These are phyloP conservation scores for Troilus luridus DNA, from an alignment of 2,888 invertebrate species.

Conservation along the genomic window DNA sequence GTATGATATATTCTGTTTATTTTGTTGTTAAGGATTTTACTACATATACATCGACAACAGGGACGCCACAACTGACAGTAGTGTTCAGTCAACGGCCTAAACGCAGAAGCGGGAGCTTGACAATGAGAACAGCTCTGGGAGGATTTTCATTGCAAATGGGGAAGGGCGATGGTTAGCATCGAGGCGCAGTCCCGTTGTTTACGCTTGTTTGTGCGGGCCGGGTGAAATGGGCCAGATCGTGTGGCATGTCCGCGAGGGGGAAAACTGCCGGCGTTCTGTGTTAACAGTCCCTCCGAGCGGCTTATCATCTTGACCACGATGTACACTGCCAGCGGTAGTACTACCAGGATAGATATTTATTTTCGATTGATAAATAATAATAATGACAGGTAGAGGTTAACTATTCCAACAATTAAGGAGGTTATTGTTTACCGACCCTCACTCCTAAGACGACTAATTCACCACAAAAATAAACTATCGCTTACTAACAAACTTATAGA, in stretches of 20 bases:
- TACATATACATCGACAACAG: too few species aligned
- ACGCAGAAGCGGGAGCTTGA: neutral
- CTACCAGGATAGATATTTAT: neutral
- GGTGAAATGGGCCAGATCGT: constrained; percentile 6
- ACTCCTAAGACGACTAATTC: too few species aligned
- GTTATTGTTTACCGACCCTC: too few species aligned
- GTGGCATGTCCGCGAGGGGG: neutral
- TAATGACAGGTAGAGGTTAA: too few species aligned
- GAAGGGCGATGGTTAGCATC: constrained; percentile 5
- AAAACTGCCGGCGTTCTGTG: neutral
- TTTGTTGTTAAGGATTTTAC: too few species aligned
- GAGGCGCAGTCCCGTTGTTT: constrained; percentile 16
- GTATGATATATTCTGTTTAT: too few species aligned
- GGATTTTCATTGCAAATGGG: constrained; percentile 34
- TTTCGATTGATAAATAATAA: too few species aligned
- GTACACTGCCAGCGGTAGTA: neutral
- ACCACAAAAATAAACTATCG: too few species aligned
- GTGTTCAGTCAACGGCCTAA: neutral
- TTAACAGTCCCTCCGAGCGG: neutral
- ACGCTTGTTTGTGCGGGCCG: constrained; percentile 18
- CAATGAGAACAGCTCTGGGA: neutral
- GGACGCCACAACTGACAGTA: too few species aligned
- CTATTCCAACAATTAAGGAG: too few species aligned
- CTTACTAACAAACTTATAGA: too few species aligned
- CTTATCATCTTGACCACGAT: neutral